Base-by-base conservation (phyloP, 1,140 invertebrate genomes). In the Condylostylus longicornis region DNA sequence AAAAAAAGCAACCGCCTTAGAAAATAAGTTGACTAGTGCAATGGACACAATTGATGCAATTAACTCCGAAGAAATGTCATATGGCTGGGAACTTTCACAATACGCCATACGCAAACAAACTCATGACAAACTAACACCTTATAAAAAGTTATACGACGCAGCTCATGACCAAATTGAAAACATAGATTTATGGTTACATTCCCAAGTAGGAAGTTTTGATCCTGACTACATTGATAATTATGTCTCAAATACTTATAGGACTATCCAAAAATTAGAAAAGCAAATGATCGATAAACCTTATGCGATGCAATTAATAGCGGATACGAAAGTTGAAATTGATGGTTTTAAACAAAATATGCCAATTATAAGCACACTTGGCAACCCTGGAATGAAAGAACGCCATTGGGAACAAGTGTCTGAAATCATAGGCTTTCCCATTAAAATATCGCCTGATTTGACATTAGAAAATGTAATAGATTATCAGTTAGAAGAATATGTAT, bases 331-430 rank as follows among this genome's bases (percentile, higher is more conserved):
- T 5, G 50, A 52, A 59, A 86, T 96, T 41, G 90, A 96, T 52
- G 77, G 80, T 13, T 96, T 98, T 61, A 80, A 81, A 42, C 79
- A 82, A 30, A 75, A 94, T 53, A 71, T 95, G 71, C 87, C 90
- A 0, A 76, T 96, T 5, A 81, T 97, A 34, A 72, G 80, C 52
- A 93, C 87, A 0, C 63, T 98, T 2, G 91, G 91, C 27, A 97
- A 96, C 70, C 89, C 90, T 4, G 88, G 82, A 22, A 76, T 97
- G 68, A 82, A 94, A 52, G 74, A 75, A 9, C 71, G 91, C 8
- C 93, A 97, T 61, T 97, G 93, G 93, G 88, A 94, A 51, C 81
- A 87, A 62, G 79, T 98, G 9, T 93, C 88, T 0, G 89, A 96
- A 49, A 85, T 94, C 39, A 84, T 96, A 46, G 90, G 89, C 0